These are phyloP conservation scores for Autographa gamma DNA, from an alignment of 2,888 invertebrate species.

Conservation along the genomic window DNA sequence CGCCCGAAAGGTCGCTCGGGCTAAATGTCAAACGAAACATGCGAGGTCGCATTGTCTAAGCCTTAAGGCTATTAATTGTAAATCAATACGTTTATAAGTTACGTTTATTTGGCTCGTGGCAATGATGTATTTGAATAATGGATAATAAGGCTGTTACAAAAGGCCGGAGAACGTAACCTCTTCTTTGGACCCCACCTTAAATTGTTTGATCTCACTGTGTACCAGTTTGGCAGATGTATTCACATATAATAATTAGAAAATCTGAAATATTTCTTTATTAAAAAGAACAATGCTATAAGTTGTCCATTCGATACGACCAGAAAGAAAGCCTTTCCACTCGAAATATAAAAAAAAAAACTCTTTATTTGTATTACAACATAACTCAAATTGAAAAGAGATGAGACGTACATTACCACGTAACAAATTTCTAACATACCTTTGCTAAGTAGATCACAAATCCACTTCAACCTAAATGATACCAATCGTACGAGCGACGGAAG, in stretches of 20 bases:
- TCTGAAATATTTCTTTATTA: too few species aligned
- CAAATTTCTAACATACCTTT: conserved; percentile 19
- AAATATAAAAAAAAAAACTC: too few species aligned
- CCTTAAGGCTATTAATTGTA: conserved; percentile 70
- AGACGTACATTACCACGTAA: conserved; percentile 8
- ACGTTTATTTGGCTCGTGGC: conserved; percentile 57
- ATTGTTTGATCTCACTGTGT: background rate
- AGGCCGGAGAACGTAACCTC: conserved; percentile 24
- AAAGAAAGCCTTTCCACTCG: too few species aligned
- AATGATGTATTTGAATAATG: conserved; percentile 57
- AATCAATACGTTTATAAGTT: conserved; percentile 57
- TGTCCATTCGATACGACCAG: too few species aligned
- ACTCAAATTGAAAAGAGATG: background rate
- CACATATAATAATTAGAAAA: too few species aligned
- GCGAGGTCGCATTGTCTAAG: conserved; percentile 74
- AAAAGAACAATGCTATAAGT: too few species aligned
- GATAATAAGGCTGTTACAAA: conserved; percentile 38
- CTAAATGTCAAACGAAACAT: conserved; percentile 82
- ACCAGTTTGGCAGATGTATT: too few species aligned
- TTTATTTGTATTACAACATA: too few species aligned
- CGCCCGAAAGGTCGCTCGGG: conserved; percentile 81
- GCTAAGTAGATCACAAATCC: conserved; percentile 27
- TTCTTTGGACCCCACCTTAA: conserved; percentile 45
- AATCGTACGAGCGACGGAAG: conserved; percentile 21
- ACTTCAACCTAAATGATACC: conserved; percentile 40